Evolutionary conservation across 2,888 invertebrate genomes (phyloP), one percentile per base, ranked within the genome.

Genomic region (Polia nebulosa): DNA sequence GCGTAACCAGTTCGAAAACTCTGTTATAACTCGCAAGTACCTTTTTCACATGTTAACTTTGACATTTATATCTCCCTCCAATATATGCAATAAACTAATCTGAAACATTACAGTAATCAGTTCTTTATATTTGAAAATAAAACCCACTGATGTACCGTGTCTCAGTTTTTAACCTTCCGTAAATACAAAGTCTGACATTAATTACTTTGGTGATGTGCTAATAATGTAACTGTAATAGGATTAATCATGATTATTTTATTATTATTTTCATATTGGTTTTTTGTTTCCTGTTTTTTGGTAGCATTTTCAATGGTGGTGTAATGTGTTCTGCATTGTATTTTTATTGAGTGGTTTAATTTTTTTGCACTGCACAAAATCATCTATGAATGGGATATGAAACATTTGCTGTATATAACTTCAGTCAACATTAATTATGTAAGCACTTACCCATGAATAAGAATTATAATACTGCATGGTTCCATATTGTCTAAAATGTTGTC

Each of bases 81-180:
- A n/a, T 58, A 64, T 68, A 63, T 45, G 34, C n/a, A 59, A 73
- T 76, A 78, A 79, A 77, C n/a, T 17, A 56, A 51, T 49, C 32
- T 58, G 51, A 57, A 73, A 76, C 20, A 47, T 73, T 52, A 59
- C 59, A 59, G 47, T 55, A 45, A 63, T 70, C 61, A 62, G 56
- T 47, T 52, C 9, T 39, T 62, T 78, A 76, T 78, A 81, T 81
- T 59, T 27, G 51, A 70, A 63, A 61, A 68, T 76, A 78, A 64
- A 72, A 66, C 20, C 27, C 7, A 13, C 22, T 60, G 62, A 60
- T 71, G 29, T 56, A 49, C n/a, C 0, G 9, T 56, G 27, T 20
- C 32, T 63, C 63, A 63, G 63, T 58, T 63, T 58, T 63, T 58
- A 62, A 76, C 57, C 27, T 63, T 49, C 1, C 1, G 47, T 62